Evolutionary conservation across 2,888 invertebrate species (phyloP).

Genomic region (Ormyrus pomaceus): DNA sequence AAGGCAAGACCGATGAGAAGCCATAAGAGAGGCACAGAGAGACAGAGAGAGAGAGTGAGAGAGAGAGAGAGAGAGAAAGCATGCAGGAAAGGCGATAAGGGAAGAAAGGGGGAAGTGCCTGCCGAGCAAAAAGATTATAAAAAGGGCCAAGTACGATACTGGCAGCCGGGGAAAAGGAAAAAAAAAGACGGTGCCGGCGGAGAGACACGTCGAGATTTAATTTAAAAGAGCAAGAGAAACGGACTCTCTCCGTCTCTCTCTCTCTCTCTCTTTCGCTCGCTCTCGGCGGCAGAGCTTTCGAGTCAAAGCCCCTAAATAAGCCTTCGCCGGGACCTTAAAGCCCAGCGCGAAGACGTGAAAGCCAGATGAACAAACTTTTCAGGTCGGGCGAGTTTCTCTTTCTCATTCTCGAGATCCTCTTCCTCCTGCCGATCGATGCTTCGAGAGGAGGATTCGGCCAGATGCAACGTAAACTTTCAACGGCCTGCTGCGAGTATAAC

Average conservation of each 20-base stretch:
- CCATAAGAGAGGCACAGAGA: conserved; percentile 37
- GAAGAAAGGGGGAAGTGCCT: background rate
- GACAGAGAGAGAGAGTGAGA: conserved; percentile 16
- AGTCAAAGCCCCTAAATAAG: conserved; percentile 59
- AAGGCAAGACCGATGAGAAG: conserved; percentile 41
- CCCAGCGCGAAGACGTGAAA: conserved; percentile 45
- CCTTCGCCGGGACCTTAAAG: conserved; percentile 54
- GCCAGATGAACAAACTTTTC: conserved; percentile 55
- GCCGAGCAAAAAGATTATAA: conserved; percentile 27
- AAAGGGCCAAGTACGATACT: conserved; percentile 34
- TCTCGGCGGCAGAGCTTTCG: conserved; percentile 50
- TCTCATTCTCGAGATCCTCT: background rate
- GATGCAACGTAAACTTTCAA: no score
- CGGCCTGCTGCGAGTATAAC: no score
- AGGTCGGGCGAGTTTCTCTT: conserved; percentile 8
- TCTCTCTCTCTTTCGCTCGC: conserved; percentile 13
- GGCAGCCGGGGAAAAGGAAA: background rate
- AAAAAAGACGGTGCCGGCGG: conserved; percentile 13
- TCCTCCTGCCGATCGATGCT: background rate
- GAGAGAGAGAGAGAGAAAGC: conserved; percentile 22
- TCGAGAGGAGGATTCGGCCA: no score
- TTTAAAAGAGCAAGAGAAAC: conserved; percentile 59
- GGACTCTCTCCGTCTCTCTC: conserved; percentile 37
- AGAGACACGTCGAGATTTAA: conserved; percentile 58
- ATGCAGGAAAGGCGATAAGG: conserved; percentile 10